A percentile compares a stretch with the other conserved stretches of the same genome.
Evolutionary conservation across 2,888 invertebrate genomes (phyloP).

Genomic region (Patella pellucida): DNA sequence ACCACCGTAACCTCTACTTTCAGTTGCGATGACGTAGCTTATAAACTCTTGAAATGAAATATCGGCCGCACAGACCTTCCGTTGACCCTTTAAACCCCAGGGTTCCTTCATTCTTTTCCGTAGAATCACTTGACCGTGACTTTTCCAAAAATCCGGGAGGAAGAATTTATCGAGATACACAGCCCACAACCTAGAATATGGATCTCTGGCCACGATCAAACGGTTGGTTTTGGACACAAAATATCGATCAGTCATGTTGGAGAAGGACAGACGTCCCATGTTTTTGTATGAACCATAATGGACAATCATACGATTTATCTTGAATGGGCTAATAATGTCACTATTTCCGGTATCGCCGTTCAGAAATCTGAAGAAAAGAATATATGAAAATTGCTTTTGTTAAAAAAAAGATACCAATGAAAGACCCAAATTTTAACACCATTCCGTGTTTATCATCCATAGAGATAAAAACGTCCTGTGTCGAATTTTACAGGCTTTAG

Average conservation of each 20-base stretch:
- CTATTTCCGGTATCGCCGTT: not conserved
- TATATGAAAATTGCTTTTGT: not conserved
- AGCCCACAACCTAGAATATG: slow-evolving; percentile 35
- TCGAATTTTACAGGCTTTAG: too few relatives aligned
- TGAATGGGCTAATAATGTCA: not conserved
- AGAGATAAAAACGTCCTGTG: too few relatives aligned
- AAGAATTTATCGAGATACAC: slow-evolving; percentile 38
- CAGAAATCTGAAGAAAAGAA: not conserved
- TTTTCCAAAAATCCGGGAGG: slow-evolving; percentile 34
- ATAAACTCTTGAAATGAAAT: slow-evolving; percentile 5
- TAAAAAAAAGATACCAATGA: too few relatives aligned
- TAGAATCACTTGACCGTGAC: not conserved
- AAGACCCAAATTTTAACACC: too few relatives aligned
- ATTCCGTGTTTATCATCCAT: too few relatives aligned
- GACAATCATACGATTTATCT: not conserved
- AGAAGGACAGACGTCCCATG: not conserved
- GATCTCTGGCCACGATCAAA: slow-evolving; percentile 33
- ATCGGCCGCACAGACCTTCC: not conserved
- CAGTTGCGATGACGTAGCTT: not conserved
- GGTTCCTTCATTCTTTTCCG: not conserved
- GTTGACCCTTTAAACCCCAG: too few relatives aligned
- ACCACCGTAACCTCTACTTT: not conserved
- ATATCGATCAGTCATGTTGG: not conserved
- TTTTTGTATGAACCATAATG: slow-evolving; percentile 5
- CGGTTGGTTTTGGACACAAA: not conserved